A percentile compares a stretch with the other conserved stretches of the same genome.
phyloP scores from a whole-genome alignment of 1,140 invertebrate genomes.

The Atta texana region DNA sequence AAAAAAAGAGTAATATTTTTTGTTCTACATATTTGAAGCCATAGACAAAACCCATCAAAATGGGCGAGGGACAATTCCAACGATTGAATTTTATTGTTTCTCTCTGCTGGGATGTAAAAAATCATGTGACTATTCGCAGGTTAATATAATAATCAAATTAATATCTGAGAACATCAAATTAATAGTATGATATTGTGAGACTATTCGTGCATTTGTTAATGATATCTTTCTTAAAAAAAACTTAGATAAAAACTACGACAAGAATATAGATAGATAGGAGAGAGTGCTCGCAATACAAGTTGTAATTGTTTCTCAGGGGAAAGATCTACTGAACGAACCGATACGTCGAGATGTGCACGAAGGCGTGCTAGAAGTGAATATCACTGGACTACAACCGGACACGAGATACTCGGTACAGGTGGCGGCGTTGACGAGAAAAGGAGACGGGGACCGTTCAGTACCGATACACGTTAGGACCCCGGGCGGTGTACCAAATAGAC shows the following conservation, averaged over 20 bases:
- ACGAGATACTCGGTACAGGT: conserved; percentile 97
- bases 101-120: too few relatives aligned
- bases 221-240: background rate
- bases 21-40: too few relatives aligned
- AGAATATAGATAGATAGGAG: background rate
- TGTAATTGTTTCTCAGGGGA: conserved; percentile 87
- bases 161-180: background rate
- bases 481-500: conserved; percentile 96
- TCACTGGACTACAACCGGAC: conserved; percentile 96
- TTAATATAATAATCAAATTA: conserved; percentile 1
- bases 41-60: too few relatives aligned
- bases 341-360: conserved; percentile 94
- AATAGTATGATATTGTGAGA: background rate
- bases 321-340: conserved; percentile 93
- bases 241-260: background rate
- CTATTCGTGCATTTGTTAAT: background rate
- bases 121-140: too few relatives aligned
- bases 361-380: conserved; percentile 92
- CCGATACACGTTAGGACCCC: conserved; percentile 95
- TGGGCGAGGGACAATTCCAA: too few relatives aligned
- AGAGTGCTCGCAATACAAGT: background rate
- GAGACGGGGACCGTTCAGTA: conserved; percentile 95
- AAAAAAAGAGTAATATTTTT: too few relatives aligned
- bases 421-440: conserved; percentile 96
- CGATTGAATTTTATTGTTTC: too few relatives aligned